These are phyloP conservation scores for Antechinus stuartii DNA, from an alignment of 2,113 vertebrate genomes.

Conservation along the genomic window DNA sequence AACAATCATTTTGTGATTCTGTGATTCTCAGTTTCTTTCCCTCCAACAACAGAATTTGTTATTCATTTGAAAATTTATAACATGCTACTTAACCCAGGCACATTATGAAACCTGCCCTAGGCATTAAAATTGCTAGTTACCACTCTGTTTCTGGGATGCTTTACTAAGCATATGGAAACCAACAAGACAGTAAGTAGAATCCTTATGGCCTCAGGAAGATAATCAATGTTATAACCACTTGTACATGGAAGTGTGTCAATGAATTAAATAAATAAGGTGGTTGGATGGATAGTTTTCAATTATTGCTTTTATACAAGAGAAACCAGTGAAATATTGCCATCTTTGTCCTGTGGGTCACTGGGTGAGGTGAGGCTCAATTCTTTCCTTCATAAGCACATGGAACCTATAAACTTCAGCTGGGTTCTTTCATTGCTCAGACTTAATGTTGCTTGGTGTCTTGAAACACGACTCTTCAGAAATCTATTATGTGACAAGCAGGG, in stretches of 20 bases:
- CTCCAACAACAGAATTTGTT: not conserved
- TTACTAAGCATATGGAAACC: not conserved
- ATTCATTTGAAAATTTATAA: not conserved
- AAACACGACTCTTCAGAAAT: constrained; percentile 68
- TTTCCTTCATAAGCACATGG: constrained; percentile 30
- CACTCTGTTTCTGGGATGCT: not conserved
- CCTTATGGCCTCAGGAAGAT: not conserved
- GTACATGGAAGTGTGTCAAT: not conserved
- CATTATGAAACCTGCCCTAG: not conserved
- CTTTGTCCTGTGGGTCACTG: not conserved
- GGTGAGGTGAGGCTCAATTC: not conserved
- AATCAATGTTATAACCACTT: not conserved
- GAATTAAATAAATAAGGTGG: not conserved
- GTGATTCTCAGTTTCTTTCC: too few relatives aligned
- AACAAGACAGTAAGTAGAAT: not conserved
- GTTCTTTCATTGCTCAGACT: constrained; percentile 25
- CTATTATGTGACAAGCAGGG: constrained; percentile 66
- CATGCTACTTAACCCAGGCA: not conserved
- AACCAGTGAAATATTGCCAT: not conserved
- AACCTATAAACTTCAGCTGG: constrained; percentile 54
- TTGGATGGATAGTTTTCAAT: not conserved
- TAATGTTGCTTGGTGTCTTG: constrained; percentile 43
- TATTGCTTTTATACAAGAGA: not conserved
- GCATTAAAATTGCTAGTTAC: not conserved
- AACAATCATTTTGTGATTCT: too few relatives aligned